Evolutionary conservation across 37 sponge, comb jelly and placozoan species (phyloP).

Genomic region (Diacarnus erythraeanus): DNA sequence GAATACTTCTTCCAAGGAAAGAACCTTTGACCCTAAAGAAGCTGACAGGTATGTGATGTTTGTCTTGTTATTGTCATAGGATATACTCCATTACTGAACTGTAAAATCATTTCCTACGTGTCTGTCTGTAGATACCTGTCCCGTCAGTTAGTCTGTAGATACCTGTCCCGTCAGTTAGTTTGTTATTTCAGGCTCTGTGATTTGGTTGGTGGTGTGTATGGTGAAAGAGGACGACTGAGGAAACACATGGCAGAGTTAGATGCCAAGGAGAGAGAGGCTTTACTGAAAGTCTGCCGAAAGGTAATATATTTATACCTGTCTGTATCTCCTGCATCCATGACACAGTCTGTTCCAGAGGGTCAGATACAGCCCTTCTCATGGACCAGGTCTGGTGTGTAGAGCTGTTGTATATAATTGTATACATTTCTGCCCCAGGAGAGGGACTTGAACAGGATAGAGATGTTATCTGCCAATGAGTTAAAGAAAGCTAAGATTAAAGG

Average conservation of each 20-base stretch:
- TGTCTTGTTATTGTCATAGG: not conserved
- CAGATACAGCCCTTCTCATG: conserved; percentile 6
- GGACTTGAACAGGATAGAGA: conserved; percentile 32
- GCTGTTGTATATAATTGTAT: not conserved
- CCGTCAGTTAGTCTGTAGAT: not conserved
- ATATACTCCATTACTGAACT: no score
- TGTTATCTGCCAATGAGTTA: conserved; percentile 23
- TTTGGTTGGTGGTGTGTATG: conserved; percentile 25
- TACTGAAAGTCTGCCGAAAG: conserved; percentile 60
- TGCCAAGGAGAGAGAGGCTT: conserved; percentile 57
- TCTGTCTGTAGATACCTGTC: not conserved
- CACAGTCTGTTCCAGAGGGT: no score
- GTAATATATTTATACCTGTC: conserved; percentile 7
- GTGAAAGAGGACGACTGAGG: conserved; percentile 47
- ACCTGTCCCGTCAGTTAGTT: not conserved
- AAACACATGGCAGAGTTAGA: conserved; percentile 64
- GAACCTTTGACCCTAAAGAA: conserved; percentile 29
- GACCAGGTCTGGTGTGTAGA: not conserved
- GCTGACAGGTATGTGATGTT: conserved; percentile 30
- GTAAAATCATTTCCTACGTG: no score
- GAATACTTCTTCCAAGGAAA: conserved; percentile 7
- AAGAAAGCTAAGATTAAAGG: conserved; percentile 30
- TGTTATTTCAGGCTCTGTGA: conserved; percentile 8
- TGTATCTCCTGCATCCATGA: not conserved
- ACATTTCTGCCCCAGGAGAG: conserved; percentile 26